phyloP scores from a whole-genome alignment of 2,797 vertebrate genomes.

The Myiotriccus ornatus region DNA sequence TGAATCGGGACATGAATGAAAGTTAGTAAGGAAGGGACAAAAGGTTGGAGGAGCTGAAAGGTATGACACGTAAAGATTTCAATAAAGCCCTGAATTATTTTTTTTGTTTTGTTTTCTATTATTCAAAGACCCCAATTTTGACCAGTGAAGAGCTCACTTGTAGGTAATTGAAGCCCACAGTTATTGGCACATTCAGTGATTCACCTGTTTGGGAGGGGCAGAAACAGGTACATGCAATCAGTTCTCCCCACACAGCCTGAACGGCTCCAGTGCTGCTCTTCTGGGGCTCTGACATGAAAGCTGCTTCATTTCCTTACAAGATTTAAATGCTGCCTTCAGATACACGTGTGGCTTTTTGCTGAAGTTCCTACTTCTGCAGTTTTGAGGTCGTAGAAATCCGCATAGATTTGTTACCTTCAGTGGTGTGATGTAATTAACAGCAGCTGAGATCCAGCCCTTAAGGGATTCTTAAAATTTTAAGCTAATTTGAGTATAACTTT shows the following conservation, averaged over 20 bases:
- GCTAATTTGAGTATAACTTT: slow-evolving; percentile 16
- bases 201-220: slow-evolving; percentile 28
- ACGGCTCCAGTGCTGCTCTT: neutral
- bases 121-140: neutral
- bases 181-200: neutral
- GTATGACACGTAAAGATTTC: neutral
- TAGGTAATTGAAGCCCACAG: neutral
- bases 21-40: neutral
- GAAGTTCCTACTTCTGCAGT: neutral
- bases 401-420: neutral
- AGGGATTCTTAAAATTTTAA: neutral
- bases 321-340: neutral
- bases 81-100: neutral
- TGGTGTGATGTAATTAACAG: neutral
- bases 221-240: neutral
- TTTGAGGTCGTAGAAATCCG: neutral
- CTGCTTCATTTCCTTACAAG: neutral
- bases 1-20: neutral
- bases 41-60: neutral
- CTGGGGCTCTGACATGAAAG: neutral
- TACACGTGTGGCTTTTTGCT: neutral
- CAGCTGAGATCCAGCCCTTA: neutral
- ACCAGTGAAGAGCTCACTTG: slow-evolving; percentile 1
- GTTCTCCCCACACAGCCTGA: slow-evolving; percentile 24
- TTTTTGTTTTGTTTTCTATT: neutral